Evolutionary conservation across 2,888 invertebrate species (phyloP), one percentile per base, ranked within the genome.

Genomic region (Polyommatus icarus): DNA sequence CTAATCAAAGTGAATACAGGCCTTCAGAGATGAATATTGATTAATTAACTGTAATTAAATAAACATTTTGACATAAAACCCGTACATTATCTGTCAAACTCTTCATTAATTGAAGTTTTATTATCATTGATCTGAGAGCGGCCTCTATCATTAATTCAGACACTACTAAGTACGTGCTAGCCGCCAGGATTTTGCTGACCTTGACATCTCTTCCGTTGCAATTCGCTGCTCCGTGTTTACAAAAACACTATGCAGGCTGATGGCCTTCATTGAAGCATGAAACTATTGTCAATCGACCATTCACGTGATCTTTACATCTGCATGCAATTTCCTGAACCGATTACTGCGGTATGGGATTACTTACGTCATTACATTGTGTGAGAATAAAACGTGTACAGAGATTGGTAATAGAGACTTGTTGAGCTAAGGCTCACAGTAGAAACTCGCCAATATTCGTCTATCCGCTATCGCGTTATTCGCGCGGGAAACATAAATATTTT

Each of bases 261-360:
- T 54, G 54, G 54, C 54, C 54, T 54, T 24, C 54, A 75, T 29
- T 75, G 8, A 75, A 72, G 72, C 72, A 72, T 72, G 20, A 46
- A 32, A 75, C 24, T 0, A 18, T 75, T 50, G 75, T 75, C 54
- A 15, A 10, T 12, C 18, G 6, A 50, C 54, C 4, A 46, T 40
- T 40, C 10, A 73, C 73, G 57, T 57, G 59, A 73, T 77, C 59
- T 59, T 18, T 72, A 59, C 73, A 77, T 77, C 61, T 29, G 77
- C 77, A 77, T 77, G 59, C 77, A 77, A 77, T 77, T 77, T 77
- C 77, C 77, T 59, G 61, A 73, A 73, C 46, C 59, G 59, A 77
- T 77, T 77, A 77, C 77, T 67, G 61, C 10, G 12, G 7, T 10
- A 10, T n/a, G 20, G 59, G 61, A 67, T 24, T 12, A 67, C 24